Base-by-base conservation (phyloP, 2,888 invertebrate genomes). In the Geophilus truncorum region DNA sequence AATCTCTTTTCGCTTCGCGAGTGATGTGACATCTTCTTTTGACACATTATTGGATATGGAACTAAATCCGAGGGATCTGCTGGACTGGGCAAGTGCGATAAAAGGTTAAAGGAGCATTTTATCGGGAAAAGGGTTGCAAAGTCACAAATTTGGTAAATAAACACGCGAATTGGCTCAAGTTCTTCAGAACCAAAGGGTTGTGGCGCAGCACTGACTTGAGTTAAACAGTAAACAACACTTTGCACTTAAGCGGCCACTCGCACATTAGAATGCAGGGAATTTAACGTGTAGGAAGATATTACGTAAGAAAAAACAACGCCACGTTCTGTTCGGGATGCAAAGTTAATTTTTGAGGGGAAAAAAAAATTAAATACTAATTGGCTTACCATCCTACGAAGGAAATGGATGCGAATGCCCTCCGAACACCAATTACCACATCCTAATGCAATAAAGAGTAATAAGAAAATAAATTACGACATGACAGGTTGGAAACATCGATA, bases 351-450 rank as follows among this genome's bases (percentile, higher is more conserved):
- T n/a, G n/a, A n/a, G n/a, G n/a, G n/a, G n/a, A n/a, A n/a, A n/a
- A n/a, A n/a, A n/a, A n/a, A n/a, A n/a, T 18, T 51, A 51, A 51
- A 51, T 3, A 40, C 2, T 40, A 40, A 70, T 70, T 25, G 70
- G 28, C 78, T 81, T 70, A 81, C 81, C 81, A 32, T 78, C 78
- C 81, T 57, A 81, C 34, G 25, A 81, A 36, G 51, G 81, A 81
- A 62, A 81, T 32, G 23, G 81, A 36, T 32, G 81, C 81, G 62
- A 78, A 62, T 28, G 57, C 40, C 40, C 81, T 78, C 40, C 81
- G 76, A 62, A 81, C 62, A 15, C 51, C 70, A 62, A 81, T 70
- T 45, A 81, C 25, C 30, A 77, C 77, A 57, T 81, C 78, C 81
- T 81, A 40, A 75, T 75, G 57, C 6, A 30, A 18, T 36, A 32